These are phyloP conservation scores for Neelides sp. DNA, from an alignment of 1,140 invertebrate genomes.

Conservation along the genomic window DNA sequence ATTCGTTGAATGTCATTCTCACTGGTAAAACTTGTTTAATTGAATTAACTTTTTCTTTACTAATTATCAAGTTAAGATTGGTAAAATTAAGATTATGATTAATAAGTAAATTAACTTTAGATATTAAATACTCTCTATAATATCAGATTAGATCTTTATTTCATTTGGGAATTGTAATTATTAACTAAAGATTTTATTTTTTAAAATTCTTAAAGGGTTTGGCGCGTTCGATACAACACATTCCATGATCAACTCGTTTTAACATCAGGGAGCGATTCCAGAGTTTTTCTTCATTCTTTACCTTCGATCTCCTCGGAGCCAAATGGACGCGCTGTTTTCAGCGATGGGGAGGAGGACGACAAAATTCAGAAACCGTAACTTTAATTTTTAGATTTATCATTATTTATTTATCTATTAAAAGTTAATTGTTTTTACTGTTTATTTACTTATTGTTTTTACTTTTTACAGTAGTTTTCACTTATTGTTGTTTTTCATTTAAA, in stretches of 20 bases:
- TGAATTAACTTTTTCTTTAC: background rate
- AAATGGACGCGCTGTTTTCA: conserved; percentile 44
- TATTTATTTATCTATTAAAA: conserved; percentile 5
- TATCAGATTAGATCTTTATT: no score
- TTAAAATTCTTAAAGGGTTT: conserved; percentile 50
- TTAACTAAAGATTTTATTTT: conserved; percentile 6
- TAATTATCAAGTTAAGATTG: conserved; percentile 1
- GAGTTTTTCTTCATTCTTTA: conserved; percentile 73
- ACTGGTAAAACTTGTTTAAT: conserved; percentile 53
- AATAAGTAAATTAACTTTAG: no score
- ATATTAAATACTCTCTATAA: no score
- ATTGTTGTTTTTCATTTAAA: background rate
- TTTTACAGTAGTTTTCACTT: conserved; percentile 1
- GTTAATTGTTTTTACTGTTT: conserved; percentile 7
- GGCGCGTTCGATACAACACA: conserved; percentile 84
- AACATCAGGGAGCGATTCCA: conserved; percentile 84
- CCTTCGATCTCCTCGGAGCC: conserved; percentile 77
- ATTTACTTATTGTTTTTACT: background rate
- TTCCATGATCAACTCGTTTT: conserved; percentile 95
- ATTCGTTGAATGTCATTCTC: conserved; percentile 76
- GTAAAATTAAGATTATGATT: conserved; percentile 12
- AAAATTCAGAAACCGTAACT: conserved; percentile 35
- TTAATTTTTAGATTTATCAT: conserved; percentile 8
- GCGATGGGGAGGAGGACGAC: conserved; percentile 41
- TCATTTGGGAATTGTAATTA: conserved; percentile 2